phyloP scores from a whole-genome alignment of 2,888 invertebrate species.

The Ceriagrion tenellum region DNA sequence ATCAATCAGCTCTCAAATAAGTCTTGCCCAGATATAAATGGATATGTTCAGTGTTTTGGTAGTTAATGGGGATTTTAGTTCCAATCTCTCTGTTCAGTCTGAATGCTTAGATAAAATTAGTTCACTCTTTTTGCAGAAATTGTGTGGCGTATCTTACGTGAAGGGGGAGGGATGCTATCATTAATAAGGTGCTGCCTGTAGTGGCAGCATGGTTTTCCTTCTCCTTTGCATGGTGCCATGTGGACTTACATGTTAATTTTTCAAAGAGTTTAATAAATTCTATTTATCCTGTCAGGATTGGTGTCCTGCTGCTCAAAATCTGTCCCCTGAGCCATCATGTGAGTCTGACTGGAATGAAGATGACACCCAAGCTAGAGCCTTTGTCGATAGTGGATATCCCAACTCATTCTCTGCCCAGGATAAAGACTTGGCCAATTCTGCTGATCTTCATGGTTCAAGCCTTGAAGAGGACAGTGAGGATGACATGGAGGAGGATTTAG shows the following conservation, averaged over 20 bases:
- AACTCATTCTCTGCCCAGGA: constrained; percentile 68
- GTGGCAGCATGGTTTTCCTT: not conserved
- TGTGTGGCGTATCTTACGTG: too few species aligned
- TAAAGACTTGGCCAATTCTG: constrained; percentile 54
- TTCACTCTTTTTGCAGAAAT: too few species aligned
- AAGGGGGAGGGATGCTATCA: too few species aligned
- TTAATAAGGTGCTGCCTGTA: not conserved
- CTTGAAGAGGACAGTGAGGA: constrained; percentile 60
- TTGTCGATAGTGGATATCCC: constrained; percentile 67
- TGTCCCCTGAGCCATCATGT: constrained; percentile 22
- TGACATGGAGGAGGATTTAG: constrained; percentile 47
- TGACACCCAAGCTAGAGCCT: constrained; percentile 48
- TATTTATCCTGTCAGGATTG: not conserved
- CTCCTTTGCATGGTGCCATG: not conserved
- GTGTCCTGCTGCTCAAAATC: constrained; percentile 39
- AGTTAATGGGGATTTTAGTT: too few species aligned
- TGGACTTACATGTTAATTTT: too few species aligned
- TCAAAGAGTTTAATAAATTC: too few species aligned
- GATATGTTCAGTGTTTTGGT: too few species aligned
- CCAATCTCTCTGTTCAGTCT: too few species aligned
- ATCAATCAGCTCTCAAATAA: too few species aligned
- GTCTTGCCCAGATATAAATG: too few species aligned
- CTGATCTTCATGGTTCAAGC: constrained; percentile 54
- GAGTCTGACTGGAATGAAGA: constrained; percentile 61
- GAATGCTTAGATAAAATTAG: too few species aligned